These are phyloP conservation scores for Papilio protenor DNA, from an alignment of 2,888 invertebrate species.

Conservation along the genomic window DNA sequence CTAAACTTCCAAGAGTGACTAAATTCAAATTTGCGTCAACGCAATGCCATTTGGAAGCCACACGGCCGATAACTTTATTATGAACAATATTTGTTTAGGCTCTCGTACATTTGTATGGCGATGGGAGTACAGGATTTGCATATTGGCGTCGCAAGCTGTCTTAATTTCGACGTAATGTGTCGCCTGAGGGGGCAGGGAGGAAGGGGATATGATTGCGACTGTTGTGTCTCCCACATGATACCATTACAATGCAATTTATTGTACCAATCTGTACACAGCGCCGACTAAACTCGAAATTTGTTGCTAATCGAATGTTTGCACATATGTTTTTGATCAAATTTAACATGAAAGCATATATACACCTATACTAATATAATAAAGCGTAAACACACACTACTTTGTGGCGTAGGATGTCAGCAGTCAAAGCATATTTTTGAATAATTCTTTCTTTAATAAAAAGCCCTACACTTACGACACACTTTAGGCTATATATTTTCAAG, in stretches of 20 bases:
- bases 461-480: no score
- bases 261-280: constrained; percentile 65
- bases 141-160: constrained; percentile 79
- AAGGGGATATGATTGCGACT: constrained; percentile 57
- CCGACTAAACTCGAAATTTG: constrained; percentile 54
- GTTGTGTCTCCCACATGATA: constrained; percentile 69
- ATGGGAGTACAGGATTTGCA: constrained; percentile 70
- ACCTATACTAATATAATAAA: no score
- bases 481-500: no score
- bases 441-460: no score
- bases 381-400: no score
- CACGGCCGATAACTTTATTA: constrained; percentile 58
- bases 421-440: no score
- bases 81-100: constrained; percentile 70
- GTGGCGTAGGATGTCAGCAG: no score
- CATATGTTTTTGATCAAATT: background rate
- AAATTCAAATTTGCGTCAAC: constrained; percentile 46
- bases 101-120: constrained; percentile 51
- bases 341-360: background rate
- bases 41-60: constrained; percentile 54
- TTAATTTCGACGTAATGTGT: constrained; percentile 78
- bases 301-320: constrained; percentile 46
- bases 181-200: constrained; percentile 51
- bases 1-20: constrained; percentile 18
- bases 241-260: constrained; percentile 76